Evolutionary conservation across 2,113 vertebrate species (phyloP).

Genomic region (Maccullochella peelii): DNA sequence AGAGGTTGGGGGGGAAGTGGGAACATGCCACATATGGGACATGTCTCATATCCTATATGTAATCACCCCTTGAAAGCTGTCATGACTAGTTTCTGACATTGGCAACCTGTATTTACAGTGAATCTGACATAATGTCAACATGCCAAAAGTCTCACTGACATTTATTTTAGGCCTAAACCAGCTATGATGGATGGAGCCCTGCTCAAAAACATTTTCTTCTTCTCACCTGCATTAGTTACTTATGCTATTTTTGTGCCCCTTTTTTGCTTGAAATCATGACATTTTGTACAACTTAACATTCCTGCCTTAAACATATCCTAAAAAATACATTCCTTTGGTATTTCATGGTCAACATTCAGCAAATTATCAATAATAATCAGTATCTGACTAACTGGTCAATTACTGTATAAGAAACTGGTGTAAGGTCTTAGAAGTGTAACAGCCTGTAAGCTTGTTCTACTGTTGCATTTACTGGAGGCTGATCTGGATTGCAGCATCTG

Average conservation of each 20-base stretch:
- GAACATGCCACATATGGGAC: constrained; percentile 7
- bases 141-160: constrained; percentile 9
- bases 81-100: constrained; percentile 29
- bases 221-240: not conserved
- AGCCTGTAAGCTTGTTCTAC: constrained; percentile 6
- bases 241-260: not conserved
- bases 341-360: not conserved
- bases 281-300: not conserved
- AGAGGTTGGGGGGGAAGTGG: not conserved
- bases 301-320: not conserved
- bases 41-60: constrained; percentile 15
- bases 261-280: constrained; percentile 6
- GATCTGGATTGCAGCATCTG: not conserved
- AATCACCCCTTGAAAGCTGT: constrained; percentile 30
- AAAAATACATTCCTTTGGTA: not conserved
- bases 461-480: constrained; percentile 14
- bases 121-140: not conserved
- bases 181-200: constrained; percentile 7
- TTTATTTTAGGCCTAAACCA: constrained; percentile 19
- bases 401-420: not conserved
- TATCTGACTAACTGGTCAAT: not conserved
- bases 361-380: not conserved
- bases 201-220: not conserved
- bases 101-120: not conserved
- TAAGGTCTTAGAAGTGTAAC: not conserved